phyloP scores from a whole-genome alignment of 1,140 invertebrate genomes.

The Drosophila tristis region DNA sequence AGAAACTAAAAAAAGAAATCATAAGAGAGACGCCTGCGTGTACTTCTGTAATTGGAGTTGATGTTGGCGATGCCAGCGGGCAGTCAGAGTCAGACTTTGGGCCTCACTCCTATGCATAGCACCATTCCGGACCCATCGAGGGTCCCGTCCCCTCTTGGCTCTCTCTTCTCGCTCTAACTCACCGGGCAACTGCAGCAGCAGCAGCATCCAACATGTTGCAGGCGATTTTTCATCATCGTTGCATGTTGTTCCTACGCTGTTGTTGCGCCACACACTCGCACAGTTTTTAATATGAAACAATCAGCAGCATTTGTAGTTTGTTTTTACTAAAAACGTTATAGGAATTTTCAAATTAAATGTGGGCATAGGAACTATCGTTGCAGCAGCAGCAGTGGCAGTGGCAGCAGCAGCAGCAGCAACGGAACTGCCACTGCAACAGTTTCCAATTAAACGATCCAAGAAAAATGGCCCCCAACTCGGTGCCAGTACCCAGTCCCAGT shows the following conservation, averaged over 20 bases:
- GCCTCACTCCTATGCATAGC: conserved; percentile 1
- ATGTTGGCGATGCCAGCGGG: conserved; percentile 77
- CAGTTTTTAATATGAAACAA: conserved; percentile 77
- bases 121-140: neutral
- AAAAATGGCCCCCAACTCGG: conserved; percentile 54
- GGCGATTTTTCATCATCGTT: conserved; percentile 81
- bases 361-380: conserved; percentile 45
- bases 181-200: conserved; percentile 45
- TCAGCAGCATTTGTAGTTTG: conserved; percentile 75
- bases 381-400: conserved; percentile 16
- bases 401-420: conserved; percentile 20
- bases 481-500: too few relatives aligned
- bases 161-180: conserved; percentile 17
- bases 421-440: conserved; percentile 54
- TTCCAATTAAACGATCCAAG: conserved; percentile 78
- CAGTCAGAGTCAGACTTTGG: conserved; percentile 42
- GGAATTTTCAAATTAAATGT: conserved; percentile 79
- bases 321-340: conserved; percentile 55
- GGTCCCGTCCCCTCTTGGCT: neutral
- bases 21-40: conserved; percentile 80
- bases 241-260: conserved; percentile 64
- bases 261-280: conserved; percentile 52
- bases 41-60: conserved; percentile 81
- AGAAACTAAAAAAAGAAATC: conserved; percentile 69
- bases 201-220: conserved; percentile 81